Evolutionary conservation across 2,888 invertebrate species (phyloP), one percentile per base, ranked within the genome.

Genomic region (Phyllotreta striolata): DNA sequence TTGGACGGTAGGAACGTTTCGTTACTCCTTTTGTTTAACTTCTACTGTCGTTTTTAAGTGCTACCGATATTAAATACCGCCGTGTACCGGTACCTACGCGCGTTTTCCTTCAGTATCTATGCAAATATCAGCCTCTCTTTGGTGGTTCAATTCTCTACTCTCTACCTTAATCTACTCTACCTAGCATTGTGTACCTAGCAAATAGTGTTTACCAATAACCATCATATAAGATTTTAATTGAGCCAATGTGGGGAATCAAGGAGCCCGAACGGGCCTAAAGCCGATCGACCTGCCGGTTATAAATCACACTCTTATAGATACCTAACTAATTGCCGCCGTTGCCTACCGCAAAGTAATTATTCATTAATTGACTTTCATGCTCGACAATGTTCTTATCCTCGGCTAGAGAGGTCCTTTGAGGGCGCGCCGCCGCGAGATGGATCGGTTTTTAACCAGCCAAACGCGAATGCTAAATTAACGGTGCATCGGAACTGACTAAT

Each of bases 331-430:
- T 77, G 75, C 76, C 67, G 66, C 63, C 68, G 69, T 71, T 59
- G 65, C 69, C 71, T 63, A 64, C 67, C 66, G 62, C 70, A 64
- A 24, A 71, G 74, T 77, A 77, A 78, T 77, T 76, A 78, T 75
- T 77, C 77, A 77, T 78, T 78, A 78, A 78, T 78, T 78, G 78
- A 77, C 75, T 78, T 76, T 77, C 73, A 75, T 76, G 73, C 75
- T 76, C 72, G 77, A 78, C 77, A 78, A 78, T 77, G 77, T 77
- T 73, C 77, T 75, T 76, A 76, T 75, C 76, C 76, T 68, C 66
- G 66, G 54, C 64, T 57, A 72, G 74, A 74, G 24, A 24, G 24
- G 74, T 75, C 74, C 74, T 76, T 76, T 76, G 75, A 75, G 66
- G 62, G 49, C n/a, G 4, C 4, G 24, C 24, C 24, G 24, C 24